Conservation (phyloP, 2,797 vertebrate genomes). For the Mormyrus proboscirostris region DNA sequence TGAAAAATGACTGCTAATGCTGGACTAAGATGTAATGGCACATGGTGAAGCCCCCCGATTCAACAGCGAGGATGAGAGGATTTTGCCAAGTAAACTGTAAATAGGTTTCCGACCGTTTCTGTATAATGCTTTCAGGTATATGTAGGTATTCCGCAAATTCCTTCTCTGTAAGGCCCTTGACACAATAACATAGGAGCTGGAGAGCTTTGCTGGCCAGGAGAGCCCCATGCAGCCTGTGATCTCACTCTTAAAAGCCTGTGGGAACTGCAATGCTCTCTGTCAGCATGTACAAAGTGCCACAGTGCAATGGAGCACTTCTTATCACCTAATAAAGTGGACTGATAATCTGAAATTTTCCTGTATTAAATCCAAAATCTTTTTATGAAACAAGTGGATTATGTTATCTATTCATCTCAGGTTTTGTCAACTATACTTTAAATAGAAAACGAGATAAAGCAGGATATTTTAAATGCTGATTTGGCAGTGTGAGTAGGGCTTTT, state of each 20-base stretch:
- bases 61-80: not conserved
- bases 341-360: not conserved
- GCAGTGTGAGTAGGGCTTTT: not conserved
- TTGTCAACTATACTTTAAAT: constrained; percentile 10
- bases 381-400: not conserved
- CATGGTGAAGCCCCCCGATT: not conserved
- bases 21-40: not conserved
- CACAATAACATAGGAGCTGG: not conserved
- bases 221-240: not conserved
- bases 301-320: not conserved
- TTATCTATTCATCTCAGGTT: not conserved
- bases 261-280: not conserved
- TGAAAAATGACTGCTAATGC: not conserved
- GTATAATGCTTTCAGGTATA: not conserved
- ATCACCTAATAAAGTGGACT: not conserved
- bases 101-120: not conserved
- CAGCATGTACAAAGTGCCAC: not conserved
- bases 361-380: not conserved
- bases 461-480: not conserved
- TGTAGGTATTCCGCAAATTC: not conserved
- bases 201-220: not conserved
- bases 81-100: not conserved
- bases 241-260: not conserved
- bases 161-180: not conserved
- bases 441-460: not conserved